Base-by-base conservation (phyloP, 2,888 invertebrate genomes). In the Tetranychus piercei region DNA sequence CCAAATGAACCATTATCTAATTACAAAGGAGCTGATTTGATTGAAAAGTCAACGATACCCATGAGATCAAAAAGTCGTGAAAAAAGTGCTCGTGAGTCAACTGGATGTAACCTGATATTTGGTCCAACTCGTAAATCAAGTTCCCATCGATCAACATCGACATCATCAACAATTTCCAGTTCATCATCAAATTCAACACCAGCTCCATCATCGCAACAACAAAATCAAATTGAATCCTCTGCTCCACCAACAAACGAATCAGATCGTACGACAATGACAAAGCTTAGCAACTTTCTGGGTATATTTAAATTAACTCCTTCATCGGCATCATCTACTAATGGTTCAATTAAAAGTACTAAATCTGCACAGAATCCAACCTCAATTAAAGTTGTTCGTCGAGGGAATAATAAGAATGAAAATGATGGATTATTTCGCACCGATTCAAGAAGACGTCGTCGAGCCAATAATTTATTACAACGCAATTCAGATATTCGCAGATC, bases 391-490 rank as follows among this genome's bases (percentile, higher is more conserved):
- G 34, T 69, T 69, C 69, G 69, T 11, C n/a, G 69, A 69, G 11
- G 11, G 0, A 23, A 23, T 6, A 20, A 11, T 69, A 22, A 22
- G 4, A 20, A 20, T 22, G 69, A 69, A 23, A 20, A 11, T 69
- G 69, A 69, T 20, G 34, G 22, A 20, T 11, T 69, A 6, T 69
- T 69, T 22, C 69, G 34, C 18, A 69, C 69, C 20, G 69, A 69
- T 69, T 69, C 69, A 20, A n/a, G 34, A 23, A 18, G 69, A 20
- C 20, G 69, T 20, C 69, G 69, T 20, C 69, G 69, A 69, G 69
- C 69, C 20, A 69, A 69, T 69, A 20, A 69, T 22, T 69, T 69
- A 23, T 23, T 69, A 23, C 69, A 69, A 69, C 69, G 69, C 18
- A 69, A 69, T 22, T 69, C 69, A 1, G 69, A 20, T 8, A 69